These are phyloP conservation scores for Melanotus villosus DNA, from an alignment of 2,888 invertebrate genomes.

Conservation along the genomic window DNA sequence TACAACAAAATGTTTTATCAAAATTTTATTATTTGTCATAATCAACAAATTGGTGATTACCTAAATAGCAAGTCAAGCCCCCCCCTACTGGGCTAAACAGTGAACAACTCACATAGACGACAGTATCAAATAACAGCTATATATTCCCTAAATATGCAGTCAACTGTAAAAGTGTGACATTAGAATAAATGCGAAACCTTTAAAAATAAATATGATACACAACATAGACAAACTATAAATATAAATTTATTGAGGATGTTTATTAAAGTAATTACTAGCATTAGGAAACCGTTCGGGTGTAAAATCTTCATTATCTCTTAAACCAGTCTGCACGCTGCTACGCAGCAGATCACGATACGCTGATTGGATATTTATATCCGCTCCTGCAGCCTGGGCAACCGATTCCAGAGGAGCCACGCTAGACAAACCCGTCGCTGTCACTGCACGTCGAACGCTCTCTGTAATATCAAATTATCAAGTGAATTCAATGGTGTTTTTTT, in stretches of 20 bases:
- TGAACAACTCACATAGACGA: constrained; percentile 20
- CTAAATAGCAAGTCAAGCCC: neutral
- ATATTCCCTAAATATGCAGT: constrained; percentile 11
- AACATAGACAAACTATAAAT: constrained; percentile 33
- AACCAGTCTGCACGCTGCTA: constrained; percentile 67
- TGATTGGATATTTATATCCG: constrained; percentile 69
- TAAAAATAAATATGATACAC: constrained; percentile 41
- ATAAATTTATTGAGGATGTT: constrained; percentile 51
- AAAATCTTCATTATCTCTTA: constrained; percentile 69
- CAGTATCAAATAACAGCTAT: constrained; percentile 21
- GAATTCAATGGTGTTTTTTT: neutral
- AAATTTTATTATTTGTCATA: constrained; percentile 22
- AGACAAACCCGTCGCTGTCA: constrained; percentile 69
- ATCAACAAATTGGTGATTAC: constrained; percentile 26
- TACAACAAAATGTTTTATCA: too few relatives aligned
- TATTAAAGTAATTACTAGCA: constrained; percentile 64
- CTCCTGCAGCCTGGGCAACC: constrained; percentile 69
- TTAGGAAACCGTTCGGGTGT: constrained; percentile 67
- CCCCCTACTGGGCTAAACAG: constrained; percentile 25
- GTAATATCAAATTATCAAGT: constrained; percentile 39
- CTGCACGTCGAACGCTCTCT: constrained; percentile 68
- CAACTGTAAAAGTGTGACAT: neutral
- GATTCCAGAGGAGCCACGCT: constrained; percentile 68
- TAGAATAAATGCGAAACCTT: constrained; percentile 41
- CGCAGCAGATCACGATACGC: constrained; percentile 71